These are phyloP conservation scores for Temnothorax nylanderi DNA, from an alignment of 1,140 invertebrate genomes.

Conservation along the genomic window DNA sequence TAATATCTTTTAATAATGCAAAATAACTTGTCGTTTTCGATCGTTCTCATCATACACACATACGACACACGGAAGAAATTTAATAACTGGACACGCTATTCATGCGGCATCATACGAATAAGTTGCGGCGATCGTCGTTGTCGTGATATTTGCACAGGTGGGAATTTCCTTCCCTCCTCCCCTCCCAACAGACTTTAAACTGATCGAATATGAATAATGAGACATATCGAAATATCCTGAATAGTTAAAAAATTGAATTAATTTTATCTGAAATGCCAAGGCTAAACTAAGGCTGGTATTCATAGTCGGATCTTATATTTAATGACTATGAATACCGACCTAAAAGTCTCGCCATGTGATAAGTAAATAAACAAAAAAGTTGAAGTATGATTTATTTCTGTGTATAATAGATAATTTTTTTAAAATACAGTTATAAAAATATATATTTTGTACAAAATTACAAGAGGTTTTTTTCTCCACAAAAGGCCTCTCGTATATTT, in stretches of 20 bases:
- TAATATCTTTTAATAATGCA: not conserved
- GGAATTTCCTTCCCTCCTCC: too few species aligned
- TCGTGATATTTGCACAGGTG: slow-evolving; percentile 28
- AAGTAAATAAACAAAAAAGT: not conserved
- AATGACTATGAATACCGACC: too few species aligned
- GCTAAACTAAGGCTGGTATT: not conserved
- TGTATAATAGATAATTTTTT: not conserved
- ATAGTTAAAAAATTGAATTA: not conserved
- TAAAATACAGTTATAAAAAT: not conserved
- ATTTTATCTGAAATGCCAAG: not conserved
- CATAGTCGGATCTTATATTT: too few species aligned
- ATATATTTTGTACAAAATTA: not conserved
- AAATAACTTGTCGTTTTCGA: not conserved
- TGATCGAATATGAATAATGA: not conserved
- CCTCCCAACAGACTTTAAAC: not conserved
- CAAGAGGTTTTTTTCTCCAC: not conserved
- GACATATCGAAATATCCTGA: not conserved
- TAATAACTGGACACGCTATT: slow-evolving; percentile 1
- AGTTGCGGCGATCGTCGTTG: not conserved
- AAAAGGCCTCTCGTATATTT: not conserved
- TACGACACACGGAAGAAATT: not conserved
- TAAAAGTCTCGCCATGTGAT: not conserved
- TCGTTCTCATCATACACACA: not conserved
- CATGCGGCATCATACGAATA: slow-evolving; percentile 22
- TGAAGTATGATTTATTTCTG: not conserved